Conservation (phyloP, 2,888 invertebrate species). For the Drosophila mercatorum region DNA sequence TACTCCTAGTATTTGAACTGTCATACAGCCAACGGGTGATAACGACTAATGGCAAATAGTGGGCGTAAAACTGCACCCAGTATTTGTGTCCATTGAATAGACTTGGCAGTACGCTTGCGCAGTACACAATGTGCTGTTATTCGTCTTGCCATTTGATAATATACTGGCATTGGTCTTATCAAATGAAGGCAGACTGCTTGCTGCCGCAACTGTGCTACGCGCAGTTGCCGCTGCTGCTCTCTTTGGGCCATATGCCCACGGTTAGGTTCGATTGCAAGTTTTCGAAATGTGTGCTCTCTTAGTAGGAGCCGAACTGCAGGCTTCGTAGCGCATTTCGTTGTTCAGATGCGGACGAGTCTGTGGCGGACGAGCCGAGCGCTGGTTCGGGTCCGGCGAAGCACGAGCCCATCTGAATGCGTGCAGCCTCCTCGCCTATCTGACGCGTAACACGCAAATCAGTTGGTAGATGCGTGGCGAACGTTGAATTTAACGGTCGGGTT, state of each 20-base stretch:
- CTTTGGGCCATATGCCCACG: slow-evolving; percentile 46
- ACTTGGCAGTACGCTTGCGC: slow-evolving; percentile 57
- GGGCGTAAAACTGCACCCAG: slow-evolving; percentile 30
- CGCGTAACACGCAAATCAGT: slow-evolving; percentile 67
- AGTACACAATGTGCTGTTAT: slow-evolving; percentile 8
- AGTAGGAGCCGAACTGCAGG: slow-evolving; percentile 12
- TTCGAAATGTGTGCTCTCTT: slow-evolving; percentile 22
- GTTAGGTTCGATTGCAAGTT: slow-evolving; percentile 40
- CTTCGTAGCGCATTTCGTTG: slow-evolving; percentile 35
- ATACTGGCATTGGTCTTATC: slow-evolving; percentile 29
- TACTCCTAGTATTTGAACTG: background rate
- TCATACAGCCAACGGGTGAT: background rate
- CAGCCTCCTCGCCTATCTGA: slow-evolving; percentile 73
- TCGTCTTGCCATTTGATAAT: background rate
- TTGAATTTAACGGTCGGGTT: slow-evolving; percentile 83
- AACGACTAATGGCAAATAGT: background rate
- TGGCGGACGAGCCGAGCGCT: slow-evolving; percentile 28
- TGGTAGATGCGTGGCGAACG: slow-evolving; percentile 83
- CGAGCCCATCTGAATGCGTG: slow-evolving; percentile 48
- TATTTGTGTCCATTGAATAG: slow-evolving; percentile 33
- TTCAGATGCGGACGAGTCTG: slow-evolving; percentile 29
- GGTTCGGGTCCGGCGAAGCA: slow-evolving; percentile 51
- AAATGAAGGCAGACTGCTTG: slow-evolving; percentile 8
- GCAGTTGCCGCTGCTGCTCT: slow-evolving; percentile 33
- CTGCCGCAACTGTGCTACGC: slow-evolving; percentile 47